Evolutionary conservation across 1,140 invertebrate species (phyloP).

Genomic region (Eurosta solidaginis): DNA sequence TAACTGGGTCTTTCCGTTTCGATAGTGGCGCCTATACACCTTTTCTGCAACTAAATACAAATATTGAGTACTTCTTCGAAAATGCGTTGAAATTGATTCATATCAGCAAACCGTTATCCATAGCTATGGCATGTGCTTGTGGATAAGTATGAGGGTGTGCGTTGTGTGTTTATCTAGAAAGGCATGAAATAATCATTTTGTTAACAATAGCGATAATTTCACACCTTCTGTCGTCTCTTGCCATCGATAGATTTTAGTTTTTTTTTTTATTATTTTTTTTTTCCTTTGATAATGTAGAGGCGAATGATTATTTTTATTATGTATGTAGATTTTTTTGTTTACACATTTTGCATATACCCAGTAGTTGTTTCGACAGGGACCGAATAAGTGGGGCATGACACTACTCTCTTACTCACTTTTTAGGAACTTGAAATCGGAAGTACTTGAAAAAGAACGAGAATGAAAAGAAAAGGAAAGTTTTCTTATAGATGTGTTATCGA

Average conservation of each 20-base stretch:
- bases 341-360: neutral
- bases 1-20: neutral
- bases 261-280: neutral
- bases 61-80: neutral
- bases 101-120: neutral
- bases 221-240: neutral
- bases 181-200: conserved; percentile 2
- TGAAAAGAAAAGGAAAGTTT: too few species aligned
- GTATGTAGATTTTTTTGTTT: neutral
- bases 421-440: too few species aligned
- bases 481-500: too few species aligned
- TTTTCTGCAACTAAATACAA: too few species aligned
- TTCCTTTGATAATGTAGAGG: conserved; percentile 11
- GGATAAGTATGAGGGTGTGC: neutral
- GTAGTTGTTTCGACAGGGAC: too few species aligned
- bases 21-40: neutral
- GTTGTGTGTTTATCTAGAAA: neutral
- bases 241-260: too few species aligned
- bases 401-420: too few species aligned
- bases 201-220: conserved; percentile 9
- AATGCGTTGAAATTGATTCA: conserved; percentile 4
- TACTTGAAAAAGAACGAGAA: too few species aligned
- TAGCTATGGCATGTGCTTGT: neutral
- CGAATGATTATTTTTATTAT: neutral
- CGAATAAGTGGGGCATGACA: too few species aligned